Base-by-base conservation (phyloP, 2,888 invertebrate genomes). In the Tetramorium bicarinatum region DNA sequence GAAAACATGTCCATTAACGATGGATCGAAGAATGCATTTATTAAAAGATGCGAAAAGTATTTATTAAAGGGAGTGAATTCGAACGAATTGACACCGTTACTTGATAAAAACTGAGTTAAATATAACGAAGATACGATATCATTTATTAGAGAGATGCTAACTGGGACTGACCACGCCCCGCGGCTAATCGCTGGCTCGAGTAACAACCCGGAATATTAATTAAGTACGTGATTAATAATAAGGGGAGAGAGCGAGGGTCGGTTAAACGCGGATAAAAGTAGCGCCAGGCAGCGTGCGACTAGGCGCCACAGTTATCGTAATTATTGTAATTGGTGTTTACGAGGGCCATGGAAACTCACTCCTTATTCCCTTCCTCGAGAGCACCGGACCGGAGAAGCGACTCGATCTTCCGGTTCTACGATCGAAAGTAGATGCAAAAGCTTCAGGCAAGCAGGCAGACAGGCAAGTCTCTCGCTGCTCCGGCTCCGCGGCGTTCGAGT, bases 291-390 rank as follows among this genome's bases (percentile, higher is more conserved):
- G 77, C 82, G 83, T 86, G 71, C 81, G 85, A 59, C 85, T 80
- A 90, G 90, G 89, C 89, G 90, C 89, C 92, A 91, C 91, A 91
- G 92, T 92, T 91, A 91, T 91, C 92, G 92, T 91, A 92, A 92
- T 92, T 92, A 92, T 92, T 88, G 90, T 92, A 92, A 92, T 92
- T 91, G 91, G 89, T 88, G 84, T 90, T 92, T 90, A 89, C 87
- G 87, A 88, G 90, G 83, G 84, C 88, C 85, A 87, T 86, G 88
- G 87, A 91, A 87, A 92, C 88, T 90, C 87, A 86, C 90, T 89
- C 77, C 87, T 61, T 81, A 85, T 71, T 76, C 80, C 69, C 81
- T 82, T 84, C 79, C 67, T 84, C 86, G 82, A 74, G 87, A 87
- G 89, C 89, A 88, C 84, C 88, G 87, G 89, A 91, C 87, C 90